Percentiles rank a stretch among this genome's conserved stretches.
These are phyloP conservation scores for Nymphicus hollandicus DNA, from an alignment of 2,113 vertebrate species.

Conservation along the genomic window DNA sequence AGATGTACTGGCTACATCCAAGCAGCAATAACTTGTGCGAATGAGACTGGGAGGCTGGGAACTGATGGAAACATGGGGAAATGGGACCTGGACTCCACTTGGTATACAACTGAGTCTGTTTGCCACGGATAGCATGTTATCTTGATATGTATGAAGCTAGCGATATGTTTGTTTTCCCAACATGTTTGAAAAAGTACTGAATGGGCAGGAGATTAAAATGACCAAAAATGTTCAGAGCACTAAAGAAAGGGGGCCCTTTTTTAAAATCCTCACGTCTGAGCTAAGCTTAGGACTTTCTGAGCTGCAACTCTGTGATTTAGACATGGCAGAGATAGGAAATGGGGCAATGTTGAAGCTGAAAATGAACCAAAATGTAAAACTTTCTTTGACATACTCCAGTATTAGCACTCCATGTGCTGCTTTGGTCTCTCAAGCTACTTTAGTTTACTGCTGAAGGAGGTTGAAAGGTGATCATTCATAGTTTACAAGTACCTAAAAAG, in stretches of 20 bases:
- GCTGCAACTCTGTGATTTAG: neutral
- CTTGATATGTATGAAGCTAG: neutral
- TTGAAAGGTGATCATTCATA: constrained; percentile 33
- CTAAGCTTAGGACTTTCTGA: neutral
- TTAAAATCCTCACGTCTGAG: neutral
- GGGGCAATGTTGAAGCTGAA: neutral
- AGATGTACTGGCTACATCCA: neutral
- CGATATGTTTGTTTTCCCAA: neutral
- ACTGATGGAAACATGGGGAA: neutral
- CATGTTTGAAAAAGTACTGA: neutral
- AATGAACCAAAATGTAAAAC: neutral
- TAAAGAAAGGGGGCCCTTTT: neutral
- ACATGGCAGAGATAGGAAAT: neutral
- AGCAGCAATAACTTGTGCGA: neutral
- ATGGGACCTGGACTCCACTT: neutral
- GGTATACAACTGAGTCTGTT: neutral
- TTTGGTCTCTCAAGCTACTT: neutral
- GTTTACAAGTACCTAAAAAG: constrained; percentile 47
- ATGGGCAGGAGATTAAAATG: neutral
- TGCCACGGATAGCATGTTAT: neutral
- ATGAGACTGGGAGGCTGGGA: neutral
- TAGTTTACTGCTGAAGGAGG: constrained; percentile 1
- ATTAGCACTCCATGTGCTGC: neutral
- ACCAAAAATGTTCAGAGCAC: neutral
- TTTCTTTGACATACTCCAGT: neutral